Evolutionary conservation across 2,888 invertebrate genomes (phyloP), one percentile per base, ranked within the genome.

Genomic region (Epirrhoe alternata): DNA sequence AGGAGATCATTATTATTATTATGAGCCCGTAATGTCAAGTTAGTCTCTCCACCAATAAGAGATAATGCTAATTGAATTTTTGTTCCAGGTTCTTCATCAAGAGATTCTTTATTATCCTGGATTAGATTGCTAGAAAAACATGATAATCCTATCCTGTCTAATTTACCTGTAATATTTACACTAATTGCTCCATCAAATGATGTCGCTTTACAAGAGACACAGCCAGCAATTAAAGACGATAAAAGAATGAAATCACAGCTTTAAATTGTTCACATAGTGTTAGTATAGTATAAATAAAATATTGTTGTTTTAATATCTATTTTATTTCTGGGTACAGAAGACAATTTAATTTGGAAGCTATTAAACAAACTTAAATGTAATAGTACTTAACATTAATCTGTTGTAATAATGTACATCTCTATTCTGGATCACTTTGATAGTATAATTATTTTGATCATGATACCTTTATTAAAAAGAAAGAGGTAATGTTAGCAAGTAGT

Each of bases 41-140:
- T n/a, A n/a, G n/a, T n/a, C n/a, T n/a, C n/a, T n/a, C n/a, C n/a
- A n/a, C n/a, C n/a, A n/a, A n/a, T n/a, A n/a, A n/a, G n/a, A n/a
- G n/a, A n/a, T 35, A 35, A 12, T 42, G n/a, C 42, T n/a, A 42
- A 4, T 10, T 10, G 42, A 42, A 31, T 53, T 52, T 30, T 68
- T 33, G 61, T 85, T 83, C 61, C 83, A 94, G 99, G 99, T 58
- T 96, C 97, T 8, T 97, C 97, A 14, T 96, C 97, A 65, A 96
- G 97, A 87, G 98, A 98, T 88, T 98, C 99, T 0, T 88, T 99
- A 6, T 87, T 98, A n/a, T 97, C 98, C 0, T 99, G 97, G 98
- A 95, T 98, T 79, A 94, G 97, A 60, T 94, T 96, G 78, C 85
- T 98, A 72, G 97, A 98, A 86, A 94, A 94, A 65, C 91, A 95